A percentile compares a stretch with the other conserved stretches of the same genome.
Evolutionary conservation across 2,113 vertebrate species (phyloP).

Genomic region (Calyptommatus sinebrachiatus): DNA sequence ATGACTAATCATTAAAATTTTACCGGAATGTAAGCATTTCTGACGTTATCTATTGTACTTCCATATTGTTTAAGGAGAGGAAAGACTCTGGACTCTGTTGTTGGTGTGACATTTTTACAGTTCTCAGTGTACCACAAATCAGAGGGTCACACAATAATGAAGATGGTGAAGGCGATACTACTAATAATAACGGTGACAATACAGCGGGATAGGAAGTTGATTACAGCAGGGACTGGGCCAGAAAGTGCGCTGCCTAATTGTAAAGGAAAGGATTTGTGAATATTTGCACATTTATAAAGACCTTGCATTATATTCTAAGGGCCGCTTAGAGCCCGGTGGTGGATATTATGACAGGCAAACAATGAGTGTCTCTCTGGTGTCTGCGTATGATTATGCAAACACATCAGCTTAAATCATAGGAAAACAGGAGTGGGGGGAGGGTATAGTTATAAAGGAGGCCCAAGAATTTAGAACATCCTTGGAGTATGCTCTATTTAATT

Average conservation of each 20-base stretch:
- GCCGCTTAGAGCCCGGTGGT: not conserved
- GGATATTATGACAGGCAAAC: not conserved
- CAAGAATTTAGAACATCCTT: conserved; percentile 14
- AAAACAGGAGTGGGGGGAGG: not conserved
- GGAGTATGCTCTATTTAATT: not conserved
- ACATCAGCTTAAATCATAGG: not conserved
- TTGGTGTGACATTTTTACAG: conserved; percentile 49
- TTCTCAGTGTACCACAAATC: conserved; percentile 39
- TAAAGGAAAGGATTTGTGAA: conserved; percentile 30
- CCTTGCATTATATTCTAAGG: not conserved
- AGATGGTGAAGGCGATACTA: no score
- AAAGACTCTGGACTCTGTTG: conserved; percentile 34
- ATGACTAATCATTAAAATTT: no score
- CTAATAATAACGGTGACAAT: conserved; percentile 42
- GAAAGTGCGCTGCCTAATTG: conserved; percentile 36
- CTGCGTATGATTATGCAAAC: not conserved
- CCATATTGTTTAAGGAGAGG: conserved; percentile 25
- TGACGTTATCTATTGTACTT: conserved; percentile 39
- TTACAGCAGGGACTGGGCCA: conserved; percentile 28
- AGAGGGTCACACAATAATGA: not conserved
- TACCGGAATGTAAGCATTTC: not conserved
- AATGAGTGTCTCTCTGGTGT: not conserved
- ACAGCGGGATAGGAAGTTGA: conserved; percentile 14
- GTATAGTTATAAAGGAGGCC: not conserved
- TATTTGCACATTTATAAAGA: conserved; percentile 14